Base-by-base conservation (phyloP, 2,888 invertebrate genomes). In the Drosophila formosana region DNA sequence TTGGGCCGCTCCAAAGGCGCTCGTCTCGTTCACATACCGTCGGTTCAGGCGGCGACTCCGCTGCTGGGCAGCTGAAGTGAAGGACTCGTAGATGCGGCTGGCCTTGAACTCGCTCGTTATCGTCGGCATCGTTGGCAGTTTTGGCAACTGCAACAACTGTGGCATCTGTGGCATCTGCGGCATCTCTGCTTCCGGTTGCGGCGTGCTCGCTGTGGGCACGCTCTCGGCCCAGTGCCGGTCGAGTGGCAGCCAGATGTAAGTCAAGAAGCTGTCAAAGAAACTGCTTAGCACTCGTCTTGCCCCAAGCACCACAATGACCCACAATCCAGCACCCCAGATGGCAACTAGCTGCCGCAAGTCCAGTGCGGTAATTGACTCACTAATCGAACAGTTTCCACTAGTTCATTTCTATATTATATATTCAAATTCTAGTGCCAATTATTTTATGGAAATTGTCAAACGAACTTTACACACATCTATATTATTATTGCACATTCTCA, bases 1-100 rank as follows among this genome's bases (percentile, higher is more conserved):
- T 26, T 3, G 6, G 3, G 0, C 49, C 0, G 50, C 32, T 11
- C 32, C 47, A 26, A 47, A 62, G 0, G 3, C 49, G 7, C 25
- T 61, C 4, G 77, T 57, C 32, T 56, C 69, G 18, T 79, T 84
- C n/a, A 71, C 69, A 5, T 66, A 70, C 1, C 70, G 75, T 1
- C 75, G 70, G 18, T 30, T 71, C 3, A 75, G 52, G 1, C 66
- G 72, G n/a, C 69, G 63, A 51, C 60, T 72, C 4, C 23, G 28
- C 72, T 4, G 63, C 46, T 1, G 83, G 66, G 4, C 89, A 84
- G 63, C 46, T 1, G 83, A 66, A 4, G 88, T 84, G 73, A 91
- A 89, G 25, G 91, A 91, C 60, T 91, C 91, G 28, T 91, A 91
- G 41, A 91, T 91, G 26, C 91, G 89, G 7, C 90, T 80, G 4